Evolutionary conservation across 1,140 invertebrate genomes (phyloP).

Genomic region (Eurosta solidaginis): DNA sequence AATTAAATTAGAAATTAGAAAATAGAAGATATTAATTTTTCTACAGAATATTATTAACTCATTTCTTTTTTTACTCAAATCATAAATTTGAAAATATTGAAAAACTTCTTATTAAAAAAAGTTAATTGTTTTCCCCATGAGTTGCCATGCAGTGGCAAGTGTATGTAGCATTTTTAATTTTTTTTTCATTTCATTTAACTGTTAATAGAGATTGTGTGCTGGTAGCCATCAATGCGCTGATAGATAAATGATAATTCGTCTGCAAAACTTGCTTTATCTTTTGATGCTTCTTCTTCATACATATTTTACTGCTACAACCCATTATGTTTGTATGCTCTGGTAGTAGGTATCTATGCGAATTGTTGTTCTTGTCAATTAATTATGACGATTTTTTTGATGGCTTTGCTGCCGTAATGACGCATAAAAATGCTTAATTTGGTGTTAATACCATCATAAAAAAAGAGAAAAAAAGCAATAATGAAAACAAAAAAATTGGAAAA

Average conservation of each 20-base stretch:
- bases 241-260: constrained; percentile 11
- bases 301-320: not conserved
- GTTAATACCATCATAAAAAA: constrained; percentile 18
- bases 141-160: not conserved
- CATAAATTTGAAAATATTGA: no score
- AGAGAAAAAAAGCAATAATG: not conserved
- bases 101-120: constrained; percentile 26
- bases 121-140: not conserved
- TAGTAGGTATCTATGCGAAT: not conserved
- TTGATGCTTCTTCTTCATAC: not conserved
- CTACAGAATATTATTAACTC: not conserved
- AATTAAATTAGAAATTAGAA: not conserved
- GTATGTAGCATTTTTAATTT: not conserved
- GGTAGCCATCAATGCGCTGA: not conserved
- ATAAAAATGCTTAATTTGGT: constrained; percentile 29
- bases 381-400: constrained; percentile 28
- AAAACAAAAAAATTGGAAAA: not conserved
- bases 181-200: not conserved
- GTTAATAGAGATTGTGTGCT: not conserved
- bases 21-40: not conserved
- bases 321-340: not conserved
- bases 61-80: no score
- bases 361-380: constrained; percentile 16
- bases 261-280: not conserved
- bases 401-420: constrained; percentile 20